Conservation (phyloP, 2,113 vertebrate genomes). For the Cynopterus brachyotis region DNA sequence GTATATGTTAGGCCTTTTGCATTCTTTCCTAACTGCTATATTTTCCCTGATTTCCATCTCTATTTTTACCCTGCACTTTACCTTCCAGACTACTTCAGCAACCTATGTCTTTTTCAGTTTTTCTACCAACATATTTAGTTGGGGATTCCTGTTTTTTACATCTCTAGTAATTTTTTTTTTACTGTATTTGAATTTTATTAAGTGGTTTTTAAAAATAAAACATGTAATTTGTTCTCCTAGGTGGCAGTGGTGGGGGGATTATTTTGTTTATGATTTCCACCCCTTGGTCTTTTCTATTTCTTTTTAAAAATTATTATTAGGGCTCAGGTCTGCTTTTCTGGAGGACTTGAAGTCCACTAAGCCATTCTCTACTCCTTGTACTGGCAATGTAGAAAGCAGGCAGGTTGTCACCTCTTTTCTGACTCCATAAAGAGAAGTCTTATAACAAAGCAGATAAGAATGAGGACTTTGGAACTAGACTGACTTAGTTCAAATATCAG, state of each 20-base stretch:
- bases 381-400: neutral
- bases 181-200: neutral
- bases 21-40: neutral
- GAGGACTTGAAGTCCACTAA: neutral
- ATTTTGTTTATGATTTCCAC: neutral
- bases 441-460: neutral
- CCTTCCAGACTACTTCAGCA: neutral
- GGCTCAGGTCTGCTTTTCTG: neutral
- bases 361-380: neutral
- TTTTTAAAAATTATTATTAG: neutral
- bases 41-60: neutral
- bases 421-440: neutral
- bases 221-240: neutral
- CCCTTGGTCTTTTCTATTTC: neutral
- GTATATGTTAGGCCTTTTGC: neutral
- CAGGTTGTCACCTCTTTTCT: neutral
- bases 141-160: neutral
- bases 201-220: neutral
- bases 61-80: neutral
- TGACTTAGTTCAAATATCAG: neutral
- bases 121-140: neutral
- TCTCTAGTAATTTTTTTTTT: conserved; percentile 31
- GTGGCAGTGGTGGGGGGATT: neutral
- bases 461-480: conserved; percentile 1
- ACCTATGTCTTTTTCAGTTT: neutral